These are phyloP conservation scores for Linurgus olivaceus DNA, from an alignment of 2,797 vertebrate species.

Conservation along the genomic window DNA sequence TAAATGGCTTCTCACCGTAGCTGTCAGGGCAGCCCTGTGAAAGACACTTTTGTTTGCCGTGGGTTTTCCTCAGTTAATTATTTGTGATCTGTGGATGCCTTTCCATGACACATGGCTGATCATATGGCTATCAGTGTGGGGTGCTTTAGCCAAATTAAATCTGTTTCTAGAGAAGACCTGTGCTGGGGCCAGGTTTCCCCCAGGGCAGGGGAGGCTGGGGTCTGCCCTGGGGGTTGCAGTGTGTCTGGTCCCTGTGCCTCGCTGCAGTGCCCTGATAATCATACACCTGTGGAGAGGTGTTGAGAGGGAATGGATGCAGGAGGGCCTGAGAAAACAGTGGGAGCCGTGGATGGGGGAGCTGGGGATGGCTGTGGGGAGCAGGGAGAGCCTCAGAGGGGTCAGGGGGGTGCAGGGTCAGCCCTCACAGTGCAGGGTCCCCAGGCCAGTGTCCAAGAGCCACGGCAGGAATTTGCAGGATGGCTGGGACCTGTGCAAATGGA, in stretches of 20 bases:
- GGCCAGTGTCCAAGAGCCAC: accelerated
- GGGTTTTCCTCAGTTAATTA: conserved; percentile 77
- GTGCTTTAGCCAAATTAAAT: conserved; percentile 72
- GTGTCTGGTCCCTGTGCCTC: background rate
- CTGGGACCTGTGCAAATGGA: background rate
- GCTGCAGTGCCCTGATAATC: background rate
- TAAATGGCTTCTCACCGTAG: conserved; percentile 2
- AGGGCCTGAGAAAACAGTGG: background rate
- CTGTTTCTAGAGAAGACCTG: conserved; percentile 54
- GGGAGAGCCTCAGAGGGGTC: background rate
- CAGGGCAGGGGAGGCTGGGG: background rate
- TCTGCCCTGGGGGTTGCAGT: background rate
- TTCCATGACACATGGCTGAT: conserved; percentile 67
- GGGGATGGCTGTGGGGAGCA: background rate
- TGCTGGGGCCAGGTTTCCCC: conserved; percentile 24
- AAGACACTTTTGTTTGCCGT: conserved; percentile 72
- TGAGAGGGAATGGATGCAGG: background rate
- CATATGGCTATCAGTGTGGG: conserved; percentile 23
- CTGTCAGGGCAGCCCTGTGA: conserved; percentile 26
- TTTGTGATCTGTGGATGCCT: conserved; percentile 72
- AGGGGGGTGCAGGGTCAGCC: background rate
- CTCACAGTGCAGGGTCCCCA: accelerated
- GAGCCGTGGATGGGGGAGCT: background rate
- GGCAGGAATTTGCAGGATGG: accelerated
- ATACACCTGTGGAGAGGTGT: background rate